Base-by-base conservation (phyloP, 1,140 invertebrate species). In the Hyphantria cunea region DNA sequence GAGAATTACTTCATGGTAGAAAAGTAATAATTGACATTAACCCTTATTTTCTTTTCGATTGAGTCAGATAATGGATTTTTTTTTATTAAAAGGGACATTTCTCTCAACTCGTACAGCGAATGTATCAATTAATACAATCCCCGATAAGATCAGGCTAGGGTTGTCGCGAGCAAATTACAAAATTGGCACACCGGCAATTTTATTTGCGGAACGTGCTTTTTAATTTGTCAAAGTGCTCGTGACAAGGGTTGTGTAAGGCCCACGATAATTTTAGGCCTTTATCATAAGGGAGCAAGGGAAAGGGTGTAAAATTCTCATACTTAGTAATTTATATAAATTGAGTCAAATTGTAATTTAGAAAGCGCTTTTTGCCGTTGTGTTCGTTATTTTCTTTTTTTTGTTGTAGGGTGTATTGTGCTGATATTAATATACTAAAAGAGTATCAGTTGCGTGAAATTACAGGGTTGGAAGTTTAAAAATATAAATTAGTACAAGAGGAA, bases 261-360 rank as follows among this genome's bases (percentile, higher is more conserved):
- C 17, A 50, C 52, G 41, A 49, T 52, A 63, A 53, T 63, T 63
- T 37, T 17, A 39, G 17, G 54, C 63, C 44, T 59, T 64, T 64
- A 58, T 52, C 54, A 47, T 55, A 41, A 31, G 12, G 37, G 10
- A 11, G 33, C 10, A 31, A 32, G 42, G 63, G 49, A 54, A 54
- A 50, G 55, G 47, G 63, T 53, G 63, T 59, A 47, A 65, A 65
- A 59, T 59, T 59, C 45, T 44, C 62, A 49, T 56, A 49, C 65
- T 68, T 59, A 59, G 59, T 68, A 68, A 68, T 68, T 58, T 58
- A 15, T 51, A 45, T 63, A 58, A 68, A 68, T 58, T 63, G 47
- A 53, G 41, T 53, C 59, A 47, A 59, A 68, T 58, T 62, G 59
- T 62, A 56, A 62, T 62, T 62, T 62, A 52, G 65, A 62, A 56